Base-by-base conservation (phyloP, 2,797 vertebrate species). In the Falco columbarius region DNA sequence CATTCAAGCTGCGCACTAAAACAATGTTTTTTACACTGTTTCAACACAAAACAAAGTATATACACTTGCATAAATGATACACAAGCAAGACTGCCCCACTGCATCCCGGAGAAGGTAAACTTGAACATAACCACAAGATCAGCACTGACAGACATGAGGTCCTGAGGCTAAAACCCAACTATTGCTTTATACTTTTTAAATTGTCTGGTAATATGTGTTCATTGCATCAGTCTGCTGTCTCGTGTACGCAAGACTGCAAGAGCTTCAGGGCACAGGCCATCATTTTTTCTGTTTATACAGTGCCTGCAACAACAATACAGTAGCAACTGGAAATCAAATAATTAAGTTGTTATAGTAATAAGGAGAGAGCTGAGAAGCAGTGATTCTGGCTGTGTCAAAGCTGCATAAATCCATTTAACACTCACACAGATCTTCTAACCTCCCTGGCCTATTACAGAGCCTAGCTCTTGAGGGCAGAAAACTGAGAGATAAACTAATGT, bases 321-420 rank as follows among this genome's bases (percentile, higher is more conserved):
- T 55, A 87, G 76, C 62, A 90, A 86, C 46, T 3, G 38, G 66
- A 95, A 96, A 87, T 87, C 59, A 95, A 91, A 84, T 84, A 92
- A 96, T 94, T 77, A 91, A 85, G 61, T 65, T 86, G 62, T 86
- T 90, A 89, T 2, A 68, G 59, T 71, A 91, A 76, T 82, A 95
- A 91, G 38, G 61, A 80, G 59, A 84, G 74, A 76, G 56, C 52
- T 83, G 74, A 94, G 44, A 65, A 95, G 65, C 71, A 88, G 68
- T 21, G 84, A 91, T 74, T 85, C 68, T 65, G 86, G 19, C 44
- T 77, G 21, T 88, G 84, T 86, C 83, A 93, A 72, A 90, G 62
- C 81, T 91, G 47, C 70, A 56, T 66, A 92, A 90, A 94, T 80
- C 75, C 83, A 80, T 80, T 84, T 80, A 89, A 67, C 1, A 9